Evolutionary conservation across 53 echinoderm and acorn worm genomes (phyloP), one percentile per base, ranked within the genome.

Genomic region (Mesocentrotus franciscanus): DNA sequence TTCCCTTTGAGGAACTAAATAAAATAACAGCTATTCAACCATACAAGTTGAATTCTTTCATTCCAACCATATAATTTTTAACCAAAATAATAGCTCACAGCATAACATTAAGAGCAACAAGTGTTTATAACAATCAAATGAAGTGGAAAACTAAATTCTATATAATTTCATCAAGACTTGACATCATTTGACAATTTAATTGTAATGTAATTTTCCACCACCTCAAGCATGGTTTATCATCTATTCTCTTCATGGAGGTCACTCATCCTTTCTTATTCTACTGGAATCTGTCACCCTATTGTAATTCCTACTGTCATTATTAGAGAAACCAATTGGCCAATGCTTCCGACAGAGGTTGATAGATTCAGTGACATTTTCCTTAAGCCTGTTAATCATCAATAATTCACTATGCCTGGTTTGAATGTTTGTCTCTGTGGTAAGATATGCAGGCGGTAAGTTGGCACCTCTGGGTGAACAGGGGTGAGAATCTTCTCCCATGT

Each of bases 301-400:
- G 87, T 87, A 87, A 84, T 58, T 87, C 87, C 87, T 27, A 29
- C n/a, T 58, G 58, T 57, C 58, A 87, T 57, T 87, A 12, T 58
- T 0, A 58, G 34, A 11, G 15, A 84, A 84, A 22, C 49, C 84
- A 84, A 84, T 55, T 42, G 55, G 84, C 55, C 84, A 84, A 84
- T 84, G 84, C 39, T 84, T 84, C 39, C 84, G 49, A 84, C 84
- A 84, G 10, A 30, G 24, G 42, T 58, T 93, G 49, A 78, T 93
- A 39, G 30, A 93, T 93, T 93, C 94, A 93, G 83, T 93, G 94
- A 93, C 94, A 93, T 93, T 93, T 93, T 56, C 93, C 58, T 93
- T 22, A 30, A 83, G 30, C 83, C 60, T 60, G 83, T 56, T n/a
- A 57, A 17, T 14, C 94, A 79, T 93, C 11, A 81, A 93, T 93